Base-by-base conservation (phyloP, 2,797 vertebrate species). In the Acrossocheilus wenchowensis region DNA sequence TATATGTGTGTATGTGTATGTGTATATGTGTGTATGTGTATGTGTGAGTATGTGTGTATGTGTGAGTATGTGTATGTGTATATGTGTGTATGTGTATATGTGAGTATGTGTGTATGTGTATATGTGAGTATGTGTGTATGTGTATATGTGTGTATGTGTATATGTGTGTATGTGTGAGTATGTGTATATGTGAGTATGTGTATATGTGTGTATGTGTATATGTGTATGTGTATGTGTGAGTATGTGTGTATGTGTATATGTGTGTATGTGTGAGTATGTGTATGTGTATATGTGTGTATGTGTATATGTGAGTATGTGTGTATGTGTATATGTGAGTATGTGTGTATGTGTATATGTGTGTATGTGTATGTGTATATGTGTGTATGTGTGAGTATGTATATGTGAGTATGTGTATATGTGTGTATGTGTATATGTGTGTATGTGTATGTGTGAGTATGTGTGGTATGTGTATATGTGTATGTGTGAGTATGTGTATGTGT, bases 381-480 rank as follows among this genome's bases (percentile, higher is more conserved):
- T 43, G 7, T 41, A 0, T 43, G 2, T 9, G 8, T 43, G 2
- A 9, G 1, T 43, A 2, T 43, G 41, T 6, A 0, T 9, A 2
- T 43, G 8, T 43, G 41, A 9, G 2, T 43, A 4, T 43, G 41
- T 43, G 8, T 43, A 9, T 43, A 3, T 9, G 8, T 43, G 41
- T 43, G 0, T 43, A 2, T 43, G 2, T 43, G 41, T 41, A 0
- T 39, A 6, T 39, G 5, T 41, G 7, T 8, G 1, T 23, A 7
- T 9, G 3, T 60, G 9, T 10, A 1, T 60, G 3, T n/a, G 26
- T 66, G 4, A 5, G 1, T 43, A 1, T 43, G 8, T 43, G 0
- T 43, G n/a, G 0, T 43, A 0, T 43, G 1, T 9, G 0, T 9
- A 0, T 43, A 0, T 9, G 8, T 43, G 41, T 9, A 0, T 43